Conservation (phyloP, 2,797 vertebrate genomes). For the Syngnathus rostellatus region DNA sequence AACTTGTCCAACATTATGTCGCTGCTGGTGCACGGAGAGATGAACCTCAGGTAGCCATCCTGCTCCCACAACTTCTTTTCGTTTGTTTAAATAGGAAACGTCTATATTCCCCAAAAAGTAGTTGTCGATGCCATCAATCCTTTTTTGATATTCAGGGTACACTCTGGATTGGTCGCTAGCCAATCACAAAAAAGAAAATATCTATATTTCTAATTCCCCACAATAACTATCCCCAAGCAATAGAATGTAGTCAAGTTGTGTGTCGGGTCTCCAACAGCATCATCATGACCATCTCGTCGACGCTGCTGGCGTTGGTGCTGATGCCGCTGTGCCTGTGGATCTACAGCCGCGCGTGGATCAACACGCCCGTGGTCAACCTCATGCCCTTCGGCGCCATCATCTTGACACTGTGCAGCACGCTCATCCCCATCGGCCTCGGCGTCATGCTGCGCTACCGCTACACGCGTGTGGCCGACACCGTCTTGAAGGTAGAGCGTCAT, state of each 20-base stretch:
- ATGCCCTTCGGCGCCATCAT: constrained; percentile 89
- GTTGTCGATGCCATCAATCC: too few species aligned
- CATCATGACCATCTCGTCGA: constrained; percentile 96
- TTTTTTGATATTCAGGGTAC: too few species aligned
- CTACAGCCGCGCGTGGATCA: constrained; percentile 93
- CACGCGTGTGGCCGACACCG: constrained; percentile 76
- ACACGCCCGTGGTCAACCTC: constrained; percentile 84
- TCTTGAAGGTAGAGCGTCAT: constrained; percentile 79
- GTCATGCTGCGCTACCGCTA: constrained; percentile 81
- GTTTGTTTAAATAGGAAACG: too few species aligned
- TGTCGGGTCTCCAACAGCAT: constrained; percentile 64
- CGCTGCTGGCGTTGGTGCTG: constrained; percentile 84
- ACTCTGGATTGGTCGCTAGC: too few species aligned
- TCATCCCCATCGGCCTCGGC: constrained; percentile 88
- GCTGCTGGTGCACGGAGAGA: constrained; percentile 90
- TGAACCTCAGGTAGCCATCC: constrained; percentile 87
- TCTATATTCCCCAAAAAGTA: background rate
- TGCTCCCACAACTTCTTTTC: too few species aligned
- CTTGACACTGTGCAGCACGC: constrained; percentile 89
- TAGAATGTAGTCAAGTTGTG: too few species aligned
- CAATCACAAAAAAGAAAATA: too few species aligned
- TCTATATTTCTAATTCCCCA: too few species aligned
- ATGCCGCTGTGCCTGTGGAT: constrained; percentile 97
- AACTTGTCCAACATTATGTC: constrained; percentile 95
- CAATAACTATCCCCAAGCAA: too few species aligned